Base-by-base conservation (phyloP, 2,888 invertebrate species). In the Argyra leucocephala region DNA sequence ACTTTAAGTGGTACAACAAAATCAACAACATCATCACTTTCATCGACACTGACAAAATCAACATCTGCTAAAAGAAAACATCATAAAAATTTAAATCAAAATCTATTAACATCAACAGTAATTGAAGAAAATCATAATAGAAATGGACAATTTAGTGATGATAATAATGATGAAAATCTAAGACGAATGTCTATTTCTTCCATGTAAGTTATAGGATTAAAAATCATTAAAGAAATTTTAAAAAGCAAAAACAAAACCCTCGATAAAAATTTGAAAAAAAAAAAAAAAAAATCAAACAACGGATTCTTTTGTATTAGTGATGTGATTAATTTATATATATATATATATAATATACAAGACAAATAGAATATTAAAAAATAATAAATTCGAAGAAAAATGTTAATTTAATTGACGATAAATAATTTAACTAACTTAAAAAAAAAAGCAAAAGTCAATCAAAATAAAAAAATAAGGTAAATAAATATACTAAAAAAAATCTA, bases 141-240 rank as follows among this genome's bases (percentile, higher is more conserved):
- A 37, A 58, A 63, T 63, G 22, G 24, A 71, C 70, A 72, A 70
- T 72, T 70, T 71, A 72, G 72, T 71, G 72, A 72, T 69, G 71
- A 70, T 71, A 71, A 71, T 68, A 71, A 67, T 70, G 70, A 69
- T 69, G 71, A 68, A 70, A 70, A 70, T 67, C 69, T 69, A 67
- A 67, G 63, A 66, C 67, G 72, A 69, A 68, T 70, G 69, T 69
- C 70, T 69, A 67, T 71, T 70, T 69, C 70, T 72, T 72, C 71
- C 70, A 71, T 71, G 69, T 71, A 71, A 72, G 70, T 66, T 66
- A 68, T 64, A 68, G 66, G 69, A 65, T 69, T 69, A 69, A 71
- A 69, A n/a, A n/a, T 60, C 66, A 69, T 69, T 67, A 70, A 68
- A 69, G 9, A 63, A 57, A 24, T 1, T 18, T n/a, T 23, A 18